A percentile compares a stretch with the other conserved stretches of the same genome.
Evolutionary conservation across 2,888 invertebrate genomes (phyloP).

Genomic region (Enchytraeus crypticus): DNA sequence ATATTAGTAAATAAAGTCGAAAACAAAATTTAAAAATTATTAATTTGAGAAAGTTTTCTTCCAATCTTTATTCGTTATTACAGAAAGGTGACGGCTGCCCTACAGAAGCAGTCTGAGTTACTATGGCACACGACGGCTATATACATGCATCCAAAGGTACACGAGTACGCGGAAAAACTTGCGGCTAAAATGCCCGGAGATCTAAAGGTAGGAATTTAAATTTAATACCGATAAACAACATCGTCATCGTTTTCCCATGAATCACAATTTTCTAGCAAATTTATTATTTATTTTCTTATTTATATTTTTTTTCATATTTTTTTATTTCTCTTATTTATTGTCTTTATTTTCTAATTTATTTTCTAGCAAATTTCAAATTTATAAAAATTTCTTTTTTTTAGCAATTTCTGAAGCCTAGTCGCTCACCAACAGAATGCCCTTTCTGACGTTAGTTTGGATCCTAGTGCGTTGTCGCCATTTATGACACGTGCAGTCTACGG

Average conservation of each 20-base stretch:
- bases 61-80: background rate
- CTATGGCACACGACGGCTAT: slow-evolving; percentile 88
- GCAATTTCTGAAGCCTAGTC: no score
- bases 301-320: background rate
- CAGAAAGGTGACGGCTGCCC: slow-evolving; percentile 74
- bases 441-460: no score
- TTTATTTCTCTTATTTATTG: background rate
- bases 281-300: background rate
- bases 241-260: no score
- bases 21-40: no score
- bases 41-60: no score
- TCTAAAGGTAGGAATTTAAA: slow-evolving; percentile 63
- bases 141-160: slow-evolving; percentile 79
- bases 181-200: slow-evolving; percentile 72
- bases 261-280: no score
- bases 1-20: no score
- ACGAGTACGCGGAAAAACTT: slow-evolving; percentile 79
- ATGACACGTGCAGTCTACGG: no score
- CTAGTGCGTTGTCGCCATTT: no score
- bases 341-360: no score
- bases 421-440: no score
- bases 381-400: background rate
- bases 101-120: slow-evolving; percentile 67
- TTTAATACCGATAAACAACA: no score
- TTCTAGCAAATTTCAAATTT: background rate